phyloP scores from a whole-genome alignment of 1,140 invertebrate species.

The Chelonus insularis region DNA sequence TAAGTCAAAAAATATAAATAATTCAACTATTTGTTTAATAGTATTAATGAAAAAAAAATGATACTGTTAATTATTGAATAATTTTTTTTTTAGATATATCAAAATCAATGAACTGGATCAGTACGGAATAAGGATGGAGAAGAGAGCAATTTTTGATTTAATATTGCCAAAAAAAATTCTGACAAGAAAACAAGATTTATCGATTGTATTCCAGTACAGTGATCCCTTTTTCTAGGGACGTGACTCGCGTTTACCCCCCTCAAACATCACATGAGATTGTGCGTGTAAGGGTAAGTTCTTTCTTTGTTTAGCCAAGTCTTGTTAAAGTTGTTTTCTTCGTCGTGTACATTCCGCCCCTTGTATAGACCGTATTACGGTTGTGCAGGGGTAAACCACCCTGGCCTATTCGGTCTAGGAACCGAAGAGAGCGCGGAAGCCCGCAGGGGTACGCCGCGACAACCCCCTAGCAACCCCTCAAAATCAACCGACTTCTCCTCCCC shows the following conservation, averaged over 20 bases:
- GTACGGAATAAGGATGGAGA: no score
- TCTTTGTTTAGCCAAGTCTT: background rate
- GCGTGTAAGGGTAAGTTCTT: background rate
- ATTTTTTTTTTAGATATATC: no score
- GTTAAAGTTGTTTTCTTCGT: background rate
- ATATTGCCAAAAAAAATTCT: conserved; percentile 21
- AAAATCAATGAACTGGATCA: no score
- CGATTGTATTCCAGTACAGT: background rate
- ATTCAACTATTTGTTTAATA: no score
- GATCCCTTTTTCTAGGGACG: background rate
- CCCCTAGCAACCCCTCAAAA: conserved; percentile 62
- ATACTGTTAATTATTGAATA: no score
- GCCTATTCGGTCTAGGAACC: conserved; percentile 42
- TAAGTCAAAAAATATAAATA: no score
- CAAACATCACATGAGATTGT: conserved; percentile 11
- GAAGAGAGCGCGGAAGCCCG: conserved; percentile 54
- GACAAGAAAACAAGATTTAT: conserved; percentile 25
- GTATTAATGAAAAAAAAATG: no score
- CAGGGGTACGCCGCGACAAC: conserved; percentile 62
- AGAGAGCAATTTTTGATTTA: background rate
- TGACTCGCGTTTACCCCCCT: background rate
- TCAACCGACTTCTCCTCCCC: conserved; percentile 53
- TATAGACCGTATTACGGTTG: conserved; percentile 49
- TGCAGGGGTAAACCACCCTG: conserved; percentile 57
- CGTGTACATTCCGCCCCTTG: conserved; percentile 39